Evolutionary conservation across 2,888 invertebrate species (phyloP), one percentile per base, ranked within the genome.

Genomic region (Leucania comma): DNA sequence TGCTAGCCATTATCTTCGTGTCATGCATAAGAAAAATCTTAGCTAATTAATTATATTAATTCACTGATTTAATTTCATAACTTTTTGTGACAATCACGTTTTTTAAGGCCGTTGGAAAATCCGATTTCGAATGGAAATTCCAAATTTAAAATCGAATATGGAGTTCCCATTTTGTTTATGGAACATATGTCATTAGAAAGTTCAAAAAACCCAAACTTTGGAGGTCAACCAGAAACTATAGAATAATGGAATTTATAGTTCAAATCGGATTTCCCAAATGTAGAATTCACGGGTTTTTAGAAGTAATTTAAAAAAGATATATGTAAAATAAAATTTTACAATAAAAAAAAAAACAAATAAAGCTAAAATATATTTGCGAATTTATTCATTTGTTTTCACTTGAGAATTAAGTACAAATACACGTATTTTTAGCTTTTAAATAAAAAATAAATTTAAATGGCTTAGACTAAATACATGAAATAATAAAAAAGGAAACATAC

Each of bases 21-120:
- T 72, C 90, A 2, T 88, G 90, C 75, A 82, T 95, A 86, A 91
- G 94, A 75, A 94, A 95, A 82, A 77, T 94, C 17, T 51, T 93
- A 9, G 75, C 86, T 57, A 80, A 87, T 60, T 91, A 89, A 87
- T 50, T 32, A 17, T 22, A 57, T 10, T 24, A 17, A 46, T 35
- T 29, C 50, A 46, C 46, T 20, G 2, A 42, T 61, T 58, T 65
- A 10, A 50, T 71, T 69, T 58, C 62, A 61, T 70, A 56, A 0
- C 12, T 2, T 53, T 67, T 74, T 60, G 66, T 76, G 58, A 61
- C 8, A 53, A 22, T 56, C 83, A 74, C 68, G 50, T 80, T 68
- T 66, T 42, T 53, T 54, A 50, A 56, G 2, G n/a, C 22, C 42
- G 59, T 82, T 78, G 74, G 62, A 57, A 63, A 65, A 78, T 56